Percentiles rank a stretch among this genome's conserved stretches.
phyloP scores from a whole-genome alignment of 2,797 vertebrate species.

The Adelosebastes latens region DNA sequence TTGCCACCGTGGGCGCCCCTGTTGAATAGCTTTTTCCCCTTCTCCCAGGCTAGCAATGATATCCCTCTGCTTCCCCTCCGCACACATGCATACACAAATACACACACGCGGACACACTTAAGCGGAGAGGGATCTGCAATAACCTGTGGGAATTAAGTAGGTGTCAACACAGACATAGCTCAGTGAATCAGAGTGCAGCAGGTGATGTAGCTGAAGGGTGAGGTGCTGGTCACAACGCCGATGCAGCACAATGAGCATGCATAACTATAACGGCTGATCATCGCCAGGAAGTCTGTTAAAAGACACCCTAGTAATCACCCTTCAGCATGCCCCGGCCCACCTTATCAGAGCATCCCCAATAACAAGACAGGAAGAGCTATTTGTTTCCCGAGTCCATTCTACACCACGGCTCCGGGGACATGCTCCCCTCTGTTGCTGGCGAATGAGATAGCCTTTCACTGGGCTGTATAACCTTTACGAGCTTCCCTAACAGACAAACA shows the following conservation, averaged over 20 bases:
- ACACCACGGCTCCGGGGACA: slow-evolving; percentile 62
- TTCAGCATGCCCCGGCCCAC: slow-evolving; percentile 52
- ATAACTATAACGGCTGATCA: slow-evolving; percentile 57
- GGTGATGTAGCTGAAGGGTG: slow-evolving; percentile 57
- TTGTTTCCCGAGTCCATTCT: slow-evolving; percentile 72
- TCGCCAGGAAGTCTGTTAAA: slow-evolving; percentile 60
- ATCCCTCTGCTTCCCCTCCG: slow-evolving; percentile 56
- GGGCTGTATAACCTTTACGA: slow-evolving; percentile 72
- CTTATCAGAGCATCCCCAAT: slow-evolving; percentile 65
- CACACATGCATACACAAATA: slow-evolving; percentile 16
- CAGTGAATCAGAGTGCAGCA: slow-evolving; percentile 51
- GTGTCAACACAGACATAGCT: slow-evolving; percentile 65
- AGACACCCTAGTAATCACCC: slow-evolving; percentile 62
- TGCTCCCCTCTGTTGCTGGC: slow-evolving; percentile 56
- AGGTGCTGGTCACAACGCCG: slow-evolving; percentile 43
- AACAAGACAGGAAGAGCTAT: slow-evolving; percentile 69
- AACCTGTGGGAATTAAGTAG: slow-evolving; percentile 66
- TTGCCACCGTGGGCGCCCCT: slow-evolving; percentile 77
- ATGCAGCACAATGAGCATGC: slow-evolving; percentile 48
- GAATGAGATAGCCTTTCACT: slow-evolving; percentile 73
- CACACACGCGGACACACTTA: slow-evolving; percentile 40
- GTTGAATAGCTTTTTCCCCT: slow-evolving; percentile 78
- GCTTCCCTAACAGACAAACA: slow-evolving; percentile 59
- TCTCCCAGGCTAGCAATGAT: slow-evolving; percentile 75
- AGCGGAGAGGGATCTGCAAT: slow-evolving; percentile 55